These are phyloP conservation scores for Monoplex corrugatus DNA, from an alignment of 2,888 invertebrate species.

Conservation along the genomic window DNA sequence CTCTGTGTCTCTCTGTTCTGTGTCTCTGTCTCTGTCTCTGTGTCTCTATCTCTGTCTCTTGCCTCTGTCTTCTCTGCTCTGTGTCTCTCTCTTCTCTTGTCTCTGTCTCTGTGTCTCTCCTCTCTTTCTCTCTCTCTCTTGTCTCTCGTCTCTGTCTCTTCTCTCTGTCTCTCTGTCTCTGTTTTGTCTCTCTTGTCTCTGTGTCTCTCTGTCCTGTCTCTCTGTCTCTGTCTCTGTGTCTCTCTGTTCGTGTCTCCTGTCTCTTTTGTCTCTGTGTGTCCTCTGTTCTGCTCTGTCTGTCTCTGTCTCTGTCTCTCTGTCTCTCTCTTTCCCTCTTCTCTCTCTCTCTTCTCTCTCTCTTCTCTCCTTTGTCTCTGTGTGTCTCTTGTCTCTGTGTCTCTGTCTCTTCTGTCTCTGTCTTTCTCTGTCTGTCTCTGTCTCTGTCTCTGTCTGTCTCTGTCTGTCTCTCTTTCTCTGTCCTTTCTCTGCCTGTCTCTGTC, in stretches of 20 bases:
- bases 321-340: not conserved
- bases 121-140: too few relatives aligned
- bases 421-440: not conserved
- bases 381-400: not conserved
- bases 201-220: not conserved
- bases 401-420: too few relatives aligned
- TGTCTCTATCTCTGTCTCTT: not conserved
- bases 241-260: not conserved
- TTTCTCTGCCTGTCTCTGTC: not conserved
- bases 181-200: not conserved
- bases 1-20: not conserved
- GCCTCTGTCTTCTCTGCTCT: not conserved
- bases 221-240: not conserved
- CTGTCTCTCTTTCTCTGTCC: not conserved
- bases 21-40: too few relatives aligned
- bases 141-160: too few relatives aligned
- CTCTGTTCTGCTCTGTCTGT: too few relatives aligned
- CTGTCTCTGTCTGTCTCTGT: too few relatives aligned
- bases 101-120: too few relatives aligned
- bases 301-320: not conserved
- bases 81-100: not conserved
- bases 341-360: not conserved
- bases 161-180: not conserved
- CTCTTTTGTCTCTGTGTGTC: not conserved
- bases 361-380: too few relatives aligned